Evolutionary conservation across 2,113 vertebrate species (phyloP), one percentile per base, ranked within the genome.

Genomic region (Percina caprodes): DNA sequence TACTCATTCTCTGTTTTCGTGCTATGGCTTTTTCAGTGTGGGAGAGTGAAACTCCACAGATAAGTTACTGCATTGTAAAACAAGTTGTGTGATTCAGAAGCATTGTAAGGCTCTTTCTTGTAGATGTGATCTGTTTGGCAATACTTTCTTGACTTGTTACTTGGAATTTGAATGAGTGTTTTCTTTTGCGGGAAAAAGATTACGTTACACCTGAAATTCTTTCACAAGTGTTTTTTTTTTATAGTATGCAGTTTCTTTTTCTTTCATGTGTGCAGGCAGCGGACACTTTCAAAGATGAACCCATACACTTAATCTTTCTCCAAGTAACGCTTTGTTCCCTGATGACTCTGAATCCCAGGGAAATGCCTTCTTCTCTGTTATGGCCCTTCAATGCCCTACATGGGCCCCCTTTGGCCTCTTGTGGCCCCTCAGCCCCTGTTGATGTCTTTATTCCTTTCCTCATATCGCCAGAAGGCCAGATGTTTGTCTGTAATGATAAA

Each of bases 371-470:
- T 79, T 85, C 84, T 63, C 1, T 69, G 80, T 69, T 56, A 60
- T 90, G 78, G 84, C 78, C 88, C 69, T 85, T 72, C 21, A 49
- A 49, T 73, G 77, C 80, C 80, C 77, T 81, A 70, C 77, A 39
- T 66, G 23, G 84, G n/a, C 77, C 79, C 80, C 84, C 65, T 83
- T 70, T 86, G 90, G 74, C 90, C 89, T 90, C 79, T 86, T 18
- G 11, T 73, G 69, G 79, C 83, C 88, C 61, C 75, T 80, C 61
- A 33, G 85, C 65, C 77, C 69, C 74, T 48, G 82, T 76, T 92
- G 92, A 92, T 93, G 81, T 92, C 89, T 91, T 92, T 87, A 92
- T 92, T 85, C 72, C 83, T 85, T 68, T 85, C 78, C 84, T 62
- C 74, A 78, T 85, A 89, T 74, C 65, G 49, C 77, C 77, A 79